Evolutionary conservation across 92 coral and sea anemone species (phyloP), one percentile per base, ranked within the genome.

Genomic region (Porites rus): DNA sequence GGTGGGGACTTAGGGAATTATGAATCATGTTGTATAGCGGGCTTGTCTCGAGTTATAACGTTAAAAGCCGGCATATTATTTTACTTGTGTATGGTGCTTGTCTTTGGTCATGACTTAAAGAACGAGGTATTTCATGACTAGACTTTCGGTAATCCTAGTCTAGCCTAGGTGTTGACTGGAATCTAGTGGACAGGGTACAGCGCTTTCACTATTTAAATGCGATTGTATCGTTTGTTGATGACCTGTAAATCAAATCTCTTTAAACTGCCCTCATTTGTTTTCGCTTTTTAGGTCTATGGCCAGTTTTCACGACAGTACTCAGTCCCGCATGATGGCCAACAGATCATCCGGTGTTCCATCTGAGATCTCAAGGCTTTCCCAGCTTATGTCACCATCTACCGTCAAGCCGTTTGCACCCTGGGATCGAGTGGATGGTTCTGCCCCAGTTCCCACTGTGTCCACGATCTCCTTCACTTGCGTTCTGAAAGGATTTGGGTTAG

Each of bases 401-500:
- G 31, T 81, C 4, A 94, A 86, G 80, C 81, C 60, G 65, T 88
- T 88, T 74, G 87, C 95, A 9, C 82, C 94, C 46, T 79, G 83
- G 56, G 97, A 95, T 84, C 76, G 91, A 66, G 90, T 90, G 67
- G 95, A 90, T 79, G 92, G 96, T 67, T 66, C 19, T 1, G 72
- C 83, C 43, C 88, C 85, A 68, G 79, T 93, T 20, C 88, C 96
- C 61, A 76, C 84, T 17, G 89, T 89, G 43, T 80, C 93, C 10
- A 76, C 84, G 56, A 83, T 89, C 72, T 91, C 94, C 52, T 89
- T 95, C 77, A 94, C 90, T 16, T 90, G 94, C 28, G 93, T 97
- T 14, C 86, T 97, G 63, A 91, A 93, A 66, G 99, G 99, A 5
- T 97, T 95, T 70, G 86, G 93, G 20, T 88, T 97, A 17, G 98